These are phyloP conservation scores for Orussus abietinus DNA, from an alignment of 1,140 invertebrate genomes.

Conservation along the genomic window DNA sequence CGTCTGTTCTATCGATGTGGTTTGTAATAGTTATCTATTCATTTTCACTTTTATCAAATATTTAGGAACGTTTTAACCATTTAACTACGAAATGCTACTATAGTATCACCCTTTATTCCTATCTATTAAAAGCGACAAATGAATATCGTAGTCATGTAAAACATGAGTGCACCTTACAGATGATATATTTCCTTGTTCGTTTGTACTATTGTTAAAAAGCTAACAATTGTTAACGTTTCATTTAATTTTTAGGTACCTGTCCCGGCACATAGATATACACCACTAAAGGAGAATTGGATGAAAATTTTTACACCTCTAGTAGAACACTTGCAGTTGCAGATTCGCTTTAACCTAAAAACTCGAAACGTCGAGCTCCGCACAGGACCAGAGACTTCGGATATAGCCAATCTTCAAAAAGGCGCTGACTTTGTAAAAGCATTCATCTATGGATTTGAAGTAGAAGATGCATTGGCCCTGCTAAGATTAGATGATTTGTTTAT, in stretches of 20 bases:
- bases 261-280: constrained; percentile 78
- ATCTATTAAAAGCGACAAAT: not conserved
- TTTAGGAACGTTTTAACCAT: constrained; percentile 27
- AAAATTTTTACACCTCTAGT: constrained; percentile 96
- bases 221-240: constrained; percentile 8
- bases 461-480: constrained; percentile 92
- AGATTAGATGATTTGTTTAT: constrained; percentile 96
- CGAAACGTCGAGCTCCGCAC: constrained; percentile 85
- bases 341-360: constrained; percentile 91
- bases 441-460: constrained; percentile 93
- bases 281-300: constrained; percentile 94
- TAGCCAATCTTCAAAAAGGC: constrained; percentile 91
- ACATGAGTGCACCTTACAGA: not conserved
- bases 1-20: not conserved
- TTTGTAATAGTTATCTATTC: constrained; percentile 10
- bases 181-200: not conserved
- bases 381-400: constrained; percentile 76
- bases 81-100: not conserved
- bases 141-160: constrained; percentile 1
- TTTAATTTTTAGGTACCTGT: constrained; percentile 60
- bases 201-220: constrained; percentile 1
- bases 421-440: constrained; percentile 98
- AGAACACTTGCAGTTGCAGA: constrained; percentile 90
- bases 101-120: not conserved
- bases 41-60: not conserved